phyloP scores from a whole-genome alignment of 2,113 vertebrate species.

The Callipepla californica region DNA sequence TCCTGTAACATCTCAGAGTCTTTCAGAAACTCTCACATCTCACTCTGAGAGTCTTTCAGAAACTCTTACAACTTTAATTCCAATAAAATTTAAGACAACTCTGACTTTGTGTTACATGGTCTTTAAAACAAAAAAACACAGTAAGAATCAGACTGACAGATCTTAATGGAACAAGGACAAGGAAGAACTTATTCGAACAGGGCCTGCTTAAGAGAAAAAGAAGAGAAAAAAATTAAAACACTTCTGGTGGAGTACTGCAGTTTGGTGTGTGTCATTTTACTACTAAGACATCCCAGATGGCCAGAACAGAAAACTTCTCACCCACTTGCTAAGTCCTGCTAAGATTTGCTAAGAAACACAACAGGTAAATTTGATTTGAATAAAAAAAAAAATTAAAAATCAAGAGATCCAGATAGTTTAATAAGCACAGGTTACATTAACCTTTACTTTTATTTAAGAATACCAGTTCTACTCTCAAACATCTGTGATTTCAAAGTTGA shows the following conservation, averaged over 20 bases:
- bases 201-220: background rate
- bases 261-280: background rate
- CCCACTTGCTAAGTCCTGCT: background rate
- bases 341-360: background rate
- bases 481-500: background rate
- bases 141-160: background rate
- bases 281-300: background rate
- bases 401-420: background rate
- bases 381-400: background rate
- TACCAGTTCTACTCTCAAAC: background rate
- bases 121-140: background rate
- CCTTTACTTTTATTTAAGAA: background rate
- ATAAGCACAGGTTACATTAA: background rate
- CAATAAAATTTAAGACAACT: background rate
- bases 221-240: rapidly evolving
- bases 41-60: no score
- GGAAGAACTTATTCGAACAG: background rate
- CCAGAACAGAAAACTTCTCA: background rate
- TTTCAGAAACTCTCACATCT: background rate
- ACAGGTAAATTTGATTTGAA: background rate
- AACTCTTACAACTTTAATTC: background rate
- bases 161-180: background rate
- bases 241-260: background rate
- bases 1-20: background rate
- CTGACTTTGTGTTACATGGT: background rate